Percentiles rank a stretch among this genome's conserved stretches.
These are phyloP conservation scores for Palaemon carinicauda DNA, from an alignment of 1,140 invertebrate species.

Conservation along the genomic window DNA sequence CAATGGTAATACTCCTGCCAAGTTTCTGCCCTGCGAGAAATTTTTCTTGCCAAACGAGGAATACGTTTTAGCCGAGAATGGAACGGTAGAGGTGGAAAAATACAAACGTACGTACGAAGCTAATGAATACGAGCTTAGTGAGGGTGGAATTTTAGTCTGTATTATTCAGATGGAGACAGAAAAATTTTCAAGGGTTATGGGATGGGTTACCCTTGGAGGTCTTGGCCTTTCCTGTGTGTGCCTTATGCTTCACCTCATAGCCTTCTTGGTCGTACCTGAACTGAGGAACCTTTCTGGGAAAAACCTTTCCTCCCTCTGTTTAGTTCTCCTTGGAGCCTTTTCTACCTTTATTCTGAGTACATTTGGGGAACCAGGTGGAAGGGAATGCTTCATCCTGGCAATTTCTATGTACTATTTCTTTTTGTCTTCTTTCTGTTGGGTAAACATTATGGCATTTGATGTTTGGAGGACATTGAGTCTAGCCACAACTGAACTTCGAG, in stretches of 20 bases:
- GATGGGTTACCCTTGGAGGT: conserved; percentile 66
- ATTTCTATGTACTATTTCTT: conserved; percentile 91
- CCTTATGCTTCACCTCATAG: conserved; percentile 66
- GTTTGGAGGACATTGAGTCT: conserved; percentile 73
- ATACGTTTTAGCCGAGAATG: conserved; percentile 64
- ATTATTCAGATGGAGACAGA: conserved; percentile 60
- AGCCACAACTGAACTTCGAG: conserved; percentile 67
- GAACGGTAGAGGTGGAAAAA: conserved; percentile 64
- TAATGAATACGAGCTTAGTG: conserved; percentile 62
- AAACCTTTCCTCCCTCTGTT: conserved; percentile 68
- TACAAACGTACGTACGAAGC: conserved; percentile 63
- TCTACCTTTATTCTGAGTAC: conserved; percentile 66
- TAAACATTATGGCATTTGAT: conserved; percentile 95
- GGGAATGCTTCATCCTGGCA: conserved; percentile 71
- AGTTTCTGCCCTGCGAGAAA: conserved; percentile 63
- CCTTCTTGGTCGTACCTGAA: conserved; percentile 66
- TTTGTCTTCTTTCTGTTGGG: conserved; percentile 94
- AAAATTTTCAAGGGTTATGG: conserved; percentile 66
- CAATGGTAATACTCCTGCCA: not conserved
- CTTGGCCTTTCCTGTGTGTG: conserved; percentile 67
- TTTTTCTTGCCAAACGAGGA: conserved; percentile 65
- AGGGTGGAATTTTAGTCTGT: conserved; percentile 62
- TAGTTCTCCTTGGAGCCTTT: conserved; percentile 67
- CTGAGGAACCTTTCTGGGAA: conserved; percentile 69
- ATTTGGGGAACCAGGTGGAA: conserved; percentile 60